Percentiles rank a stretch among this genome's conserved stretches.
Conservation (phyloP, 1,140 invertebrate genomes). For the Neelides sp. region DNA sequence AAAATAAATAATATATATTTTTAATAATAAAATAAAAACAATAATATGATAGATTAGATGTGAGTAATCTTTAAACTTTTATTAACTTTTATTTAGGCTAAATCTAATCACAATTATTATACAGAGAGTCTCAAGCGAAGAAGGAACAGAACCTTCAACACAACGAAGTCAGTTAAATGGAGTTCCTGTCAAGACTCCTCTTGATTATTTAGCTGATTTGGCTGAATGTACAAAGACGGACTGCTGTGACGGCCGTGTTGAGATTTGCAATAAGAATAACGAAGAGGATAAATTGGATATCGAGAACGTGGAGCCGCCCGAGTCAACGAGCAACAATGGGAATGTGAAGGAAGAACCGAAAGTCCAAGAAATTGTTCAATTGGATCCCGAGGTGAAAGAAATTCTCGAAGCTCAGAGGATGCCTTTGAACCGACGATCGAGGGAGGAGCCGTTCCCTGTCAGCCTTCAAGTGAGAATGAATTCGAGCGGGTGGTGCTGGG, state of each 20-base stretch:
- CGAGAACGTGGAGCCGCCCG: too few relatives aligned
- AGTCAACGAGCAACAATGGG: too few relatives aligned
- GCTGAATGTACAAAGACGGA: slow-evolving; percentile 35
- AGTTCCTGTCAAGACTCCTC: slow-evolving; percentile 43
- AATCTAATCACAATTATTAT: too few relatives aligned
- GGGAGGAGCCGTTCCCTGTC: slow-evolving; percentile 13
- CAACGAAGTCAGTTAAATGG: slow-evolving; percentile 34
- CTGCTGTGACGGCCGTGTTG: slow-evolving; percentile 29
- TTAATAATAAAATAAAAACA: too few relatives aligned
- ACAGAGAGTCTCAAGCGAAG: background rate
- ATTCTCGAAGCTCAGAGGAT: too few relatives aligned
- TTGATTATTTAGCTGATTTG: slow-evolving; percentile 46
- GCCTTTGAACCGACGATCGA: slow-evolving; percentile 2
- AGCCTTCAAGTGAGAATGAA: slow-evolving; percentile 35
- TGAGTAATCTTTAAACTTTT: too few relatives aligned
- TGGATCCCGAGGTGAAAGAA: too few relatives aligned
- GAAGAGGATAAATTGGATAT: background rate
- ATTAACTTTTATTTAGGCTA: too few relatives aligned
- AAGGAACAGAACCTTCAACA: background rate
- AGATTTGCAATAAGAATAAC: slow-evolving; percentile 14
- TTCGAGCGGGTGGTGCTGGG: slow-evolving; percentile 64
- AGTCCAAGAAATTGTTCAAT: too few relatives aligned
- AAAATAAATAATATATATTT: too few relatives aligned
- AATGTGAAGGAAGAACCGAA: too few relatives aligned
- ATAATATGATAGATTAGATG: too few relatives aligned